These are phyloP conservation scores for Intellagama lesueurii DNA, from an alignment of 2,797 vertebrate genomes.

Conservation along the genomic window DNA sequence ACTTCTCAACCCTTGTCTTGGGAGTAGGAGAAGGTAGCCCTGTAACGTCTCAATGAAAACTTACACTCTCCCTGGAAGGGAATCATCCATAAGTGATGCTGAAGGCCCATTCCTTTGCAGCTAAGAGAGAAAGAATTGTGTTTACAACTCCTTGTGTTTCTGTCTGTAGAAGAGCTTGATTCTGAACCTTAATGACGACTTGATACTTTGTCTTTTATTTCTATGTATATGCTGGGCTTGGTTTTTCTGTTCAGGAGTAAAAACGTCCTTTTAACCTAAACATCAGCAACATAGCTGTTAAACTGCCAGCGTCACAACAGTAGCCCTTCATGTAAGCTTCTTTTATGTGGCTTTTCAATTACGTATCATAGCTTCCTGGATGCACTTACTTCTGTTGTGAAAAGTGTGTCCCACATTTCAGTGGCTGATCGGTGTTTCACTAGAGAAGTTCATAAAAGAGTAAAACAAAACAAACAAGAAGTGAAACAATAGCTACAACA, in stretches of 20 bases:
- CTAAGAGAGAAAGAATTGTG: background rate
- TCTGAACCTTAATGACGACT: slow-evolving; percentile 27
- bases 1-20: background rate
- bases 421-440: background rate
- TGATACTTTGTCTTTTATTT: background rate
- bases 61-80: background rate
- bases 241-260: background rate
- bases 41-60: background rate
- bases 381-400: background rate
- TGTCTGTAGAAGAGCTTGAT: background rate
- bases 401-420: background rate
- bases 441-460: background rate
- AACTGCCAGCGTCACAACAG: accelerated
- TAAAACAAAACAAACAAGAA: background rate
- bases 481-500: background rate
- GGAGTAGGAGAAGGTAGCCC: background rate
- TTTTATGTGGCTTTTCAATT: background rate
- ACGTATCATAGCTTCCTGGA: background rate
- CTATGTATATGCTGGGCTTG: background rate
- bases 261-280: background rate
- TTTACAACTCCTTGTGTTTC: background rate
- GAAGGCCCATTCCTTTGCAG: no score
- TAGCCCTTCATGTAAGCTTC: background rate
- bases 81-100: background rate
- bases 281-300: background rate